Percentiles rank a stretch among this genome's conserved stretches.
Conservation (phyloP, 2,888 invertebrate species). For the Synergus itoensis region DNA sequence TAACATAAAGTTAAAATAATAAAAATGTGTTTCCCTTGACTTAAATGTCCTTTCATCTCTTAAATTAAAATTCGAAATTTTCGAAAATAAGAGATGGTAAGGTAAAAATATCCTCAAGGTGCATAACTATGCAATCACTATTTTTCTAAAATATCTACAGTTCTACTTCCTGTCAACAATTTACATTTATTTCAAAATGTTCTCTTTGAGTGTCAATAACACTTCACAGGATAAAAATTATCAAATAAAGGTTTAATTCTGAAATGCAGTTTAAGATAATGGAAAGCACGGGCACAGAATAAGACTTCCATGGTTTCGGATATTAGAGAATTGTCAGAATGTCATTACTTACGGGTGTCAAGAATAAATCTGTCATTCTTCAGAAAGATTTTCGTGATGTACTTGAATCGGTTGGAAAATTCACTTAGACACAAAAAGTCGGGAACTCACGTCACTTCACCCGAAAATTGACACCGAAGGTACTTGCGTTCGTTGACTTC, state of each 20-base stretch:
- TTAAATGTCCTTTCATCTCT: neutral
- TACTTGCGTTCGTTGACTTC: neutral
- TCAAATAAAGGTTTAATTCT: neutral
- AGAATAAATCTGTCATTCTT: neutral
- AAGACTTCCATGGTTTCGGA: neutral
- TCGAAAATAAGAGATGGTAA: neutral
- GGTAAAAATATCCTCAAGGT: neutral
- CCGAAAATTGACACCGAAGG: neutral
- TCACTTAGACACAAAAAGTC: neutral
- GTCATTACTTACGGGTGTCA: neutral
- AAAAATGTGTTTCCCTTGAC: neutral
- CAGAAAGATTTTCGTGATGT: neutral
- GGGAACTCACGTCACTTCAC: neutral
- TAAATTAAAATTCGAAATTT: neutral
- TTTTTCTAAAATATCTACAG: neutral
- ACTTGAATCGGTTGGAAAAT: neutral
- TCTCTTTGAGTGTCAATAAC: neutral
- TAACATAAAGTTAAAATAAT: neutral
- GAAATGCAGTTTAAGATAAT: neutral
- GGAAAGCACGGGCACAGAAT: neutral
- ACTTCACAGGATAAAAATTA: neutral
- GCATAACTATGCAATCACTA: neutral
- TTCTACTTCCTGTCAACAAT: neutral
- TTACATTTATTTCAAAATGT: neutral
- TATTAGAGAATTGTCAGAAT: neutral